Conservation (phyloP, 2,113 vertebrate genomes). For the Sceloporus undulatus region DNA sequence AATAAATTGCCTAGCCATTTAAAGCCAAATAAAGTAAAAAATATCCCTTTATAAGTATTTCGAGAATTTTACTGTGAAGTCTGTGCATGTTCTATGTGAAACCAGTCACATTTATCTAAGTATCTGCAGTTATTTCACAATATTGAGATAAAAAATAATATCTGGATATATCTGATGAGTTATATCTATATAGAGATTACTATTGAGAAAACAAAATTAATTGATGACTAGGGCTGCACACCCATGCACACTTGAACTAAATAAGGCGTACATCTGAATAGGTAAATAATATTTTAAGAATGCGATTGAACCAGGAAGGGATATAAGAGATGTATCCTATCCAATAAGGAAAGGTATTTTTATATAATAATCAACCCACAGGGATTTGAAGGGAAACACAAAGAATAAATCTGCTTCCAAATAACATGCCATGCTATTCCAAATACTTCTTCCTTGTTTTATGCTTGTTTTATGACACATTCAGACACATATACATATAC, state of each 20-base stretch:
- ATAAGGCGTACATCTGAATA: not conserved
- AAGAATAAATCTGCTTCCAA: not conserved
- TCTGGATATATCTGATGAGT: not conserved
- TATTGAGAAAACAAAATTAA: not conserved
- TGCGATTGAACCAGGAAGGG: not conserved
- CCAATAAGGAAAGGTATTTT: too few species aligned
- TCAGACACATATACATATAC: not conserved
- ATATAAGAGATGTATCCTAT: not conserved
- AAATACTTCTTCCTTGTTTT: not conserved
- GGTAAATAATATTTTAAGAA: not conserved
- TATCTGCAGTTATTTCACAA: not conserved
- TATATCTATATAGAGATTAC: not conserved
- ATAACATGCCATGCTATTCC: not conserved
- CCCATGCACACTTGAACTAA: not conserved
- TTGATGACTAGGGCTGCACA: not conserved
- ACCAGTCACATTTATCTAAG: not conserved
- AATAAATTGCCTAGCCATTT: conserved; percentile 32
- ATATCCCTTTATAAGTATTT: not conserved
- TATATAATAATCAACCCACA: not conserved
- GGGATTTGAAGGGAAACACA: not conserved
- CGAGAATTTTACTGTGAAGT: not conserved
- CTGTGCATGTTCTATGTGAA: not conserved
- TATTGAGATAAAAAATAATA: not conserved
- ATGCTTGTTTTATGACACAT: not conserved
- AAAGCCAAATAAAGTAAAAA: conserved; percentile 52